Evolutionary conservation across 2,113 vertebrate species (phyloP), one percentile per base, ranked within the genome.

Genomic region (Ceyx cyanopectus): DNA sequence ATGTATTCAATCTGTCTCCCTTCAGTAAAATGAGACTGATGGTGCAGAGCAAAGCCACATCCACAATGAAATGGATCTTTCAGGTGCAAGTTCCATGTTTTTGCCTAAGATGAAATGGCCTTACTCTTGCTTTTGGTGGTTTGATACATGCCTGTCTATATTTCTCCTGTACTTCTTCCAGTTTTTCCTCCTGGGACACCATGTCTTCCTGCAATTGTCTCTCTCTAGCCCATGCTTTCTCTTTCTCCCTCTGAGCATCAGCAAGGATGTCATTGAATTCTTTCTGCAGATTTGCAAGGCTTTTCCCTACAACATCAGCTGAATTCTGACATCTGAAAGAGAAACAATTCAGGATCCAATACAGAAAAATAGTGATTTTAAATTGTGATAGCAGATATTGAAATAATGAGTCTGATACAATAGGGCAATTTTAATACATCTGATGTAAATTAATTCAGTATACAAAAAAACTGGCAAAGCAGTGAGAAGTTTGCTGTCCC

Each of bases 201-300:
- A 98, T 77, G 94, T 98, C 98, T 91, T 97, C 96, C 51, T 97
- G 95, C 51, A 98, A 70, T 29, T 93, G 96, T 29, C 92, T 96
- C 63, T 98, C 97, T 61, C 95, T 95, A 57, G 91, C 87, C 92
- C 91, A 92, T 15, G 97, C 97, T 79, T 98, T 97, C 79, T 98
- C 93, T 79, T 95, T 98, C 73, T 98, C 97, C 83, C 94, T 96
- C 78, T 95, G 95, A 30, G 97, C 97, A 48, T 50, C 97, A 76
- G 96, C 95, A 63, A 98, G 96, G 12, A 97, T 95, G 80, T 93
- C 87, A 70, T 9, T 95, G n/a, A 98, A 89, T 29, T 98, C 96
- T 53, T 96, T 96, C 93, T 98, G 97, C 79, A 99, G 97, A 57
- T 94, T 97, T 51, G 93, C 96, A 85, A 98, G 93, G 81, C 96